Base-by-base conservation (phyloP, 2,888 invertebrate genomes). In the Caenorhabditis sinica region DNA sequence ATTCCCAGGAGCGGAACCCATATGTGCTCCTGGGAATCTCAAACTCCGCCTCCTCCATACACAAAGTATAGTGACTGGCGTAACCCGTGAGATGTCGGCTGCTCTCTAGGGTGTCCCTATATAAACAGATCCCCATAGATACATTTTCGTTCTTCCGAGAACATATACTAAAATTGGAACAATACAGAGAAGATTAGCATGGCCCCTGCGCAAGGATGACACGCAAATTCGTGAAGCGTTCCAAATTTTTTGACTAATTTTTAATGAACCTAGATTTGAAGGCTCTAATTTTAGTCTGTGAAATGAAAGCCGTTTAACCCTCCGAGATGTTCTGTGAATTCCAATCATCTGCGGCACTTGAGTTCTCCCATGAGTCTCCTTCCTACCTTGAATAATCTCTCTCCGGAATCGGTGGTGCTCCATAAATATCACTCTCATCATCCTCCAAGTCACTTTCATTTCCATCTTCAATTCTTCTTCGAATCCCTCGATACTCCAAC, bases 121-220 rank as follows among this genome's bases (percentile, higher is more conserved):
- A 40, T 36, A 63, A 74, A n/a, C n/a, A n/a, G n/a, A n/a, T n/a
- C n/a, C n/a, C n/a, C n/a, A n/a, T n/a, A n/a, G n/a, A n/a, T n/a
- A n/a, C 17, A 15, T 61, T 61, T 20, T 80, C 68, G 82, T 82
- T 82, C 82, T 82, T 82, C 82, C 74, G 75, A 82, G 82, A 82
- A 79, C 83, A 83, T 83, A 83, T 79, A 83, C 83, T 83, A 95
- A 95, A 96, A 95, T 96, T 96, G 95, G 95, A 96, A 96, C 95
- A 95, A 96, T 96, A 96, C 95, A 96, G 96, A 96, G 96, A 96
- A 96, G 96, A 96, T 96, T 95, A 96, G 95, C 96, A 96, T 96
- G 95, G 95, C 95, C 95, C 95, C 95, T 96, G 95, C 95, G 95
- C 95, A 96, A 96, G 96, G 95, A 96, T 96, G 96, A 96, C 95